Evolutionary conservation across 2,113 vertebrate species (phyloP).

Genomic region (Phocoena phocoena): DNA sequence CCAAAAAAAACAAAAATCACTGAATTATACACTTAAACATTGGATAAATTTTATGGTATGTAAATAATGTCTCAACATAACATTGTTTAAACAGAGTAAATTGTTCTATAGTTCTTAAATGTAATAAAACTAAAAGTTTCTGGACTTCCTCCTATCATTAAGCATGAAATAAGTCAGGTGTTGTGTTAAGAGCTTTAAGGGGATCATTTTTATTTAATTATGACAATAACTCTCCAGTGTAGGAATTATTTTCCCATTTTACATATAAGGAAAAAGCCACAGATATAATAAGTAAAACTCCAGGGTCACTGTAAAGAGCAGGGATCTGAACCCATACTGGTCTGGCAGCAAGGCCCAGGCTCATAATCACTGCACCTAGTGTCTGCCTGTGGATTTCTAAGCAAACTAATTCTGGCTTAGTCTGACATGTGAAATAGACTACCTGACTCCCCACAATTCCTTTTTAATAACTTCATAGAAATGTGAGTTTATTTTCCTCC

Average conservation of each 20-base stretch:
- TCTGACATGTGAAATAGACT: neutral
- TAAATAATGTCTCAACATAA: neutral
- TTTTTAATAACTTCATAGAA: neutral
- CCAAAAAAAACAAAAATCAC: neutral
- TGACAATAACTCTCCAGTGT: neutral
- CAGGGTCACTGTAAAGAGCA: neutral
- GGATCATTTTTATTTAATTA: conserved; percentile 27
- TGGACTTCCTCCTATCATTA: neutral
- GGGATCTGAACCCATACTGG: neutral
- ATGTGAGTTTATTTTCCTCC: neutral
- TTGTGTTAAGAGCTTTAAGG: neutral
- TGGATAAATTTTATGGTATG: neutral
- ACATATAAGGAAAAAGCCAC: neutral
- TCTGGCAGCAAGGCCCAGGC: neutral
- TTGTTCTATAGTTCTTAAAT: neutral
- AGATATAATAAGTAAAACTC: conserved; percentile 11
- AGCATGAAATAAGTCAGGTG: neutral
- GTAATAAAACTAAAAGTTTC: neutral
- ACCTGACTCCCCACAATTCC: neutral
- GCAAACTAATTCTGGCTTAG: conserved; percentile 25
- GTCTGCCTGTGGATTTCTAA: neutral
- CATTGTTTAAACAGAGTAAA: neutral
- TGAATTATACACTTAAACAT: neutral
- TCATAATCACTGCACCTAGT: neutral
- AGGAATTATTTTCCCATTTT: conserved; percentile 22